These are phyloP conservation scores for Plemyria rubiginata DNA, from an alignment of 2,888 invertebrate genomes.

Conservation along the genomic window DNA sequence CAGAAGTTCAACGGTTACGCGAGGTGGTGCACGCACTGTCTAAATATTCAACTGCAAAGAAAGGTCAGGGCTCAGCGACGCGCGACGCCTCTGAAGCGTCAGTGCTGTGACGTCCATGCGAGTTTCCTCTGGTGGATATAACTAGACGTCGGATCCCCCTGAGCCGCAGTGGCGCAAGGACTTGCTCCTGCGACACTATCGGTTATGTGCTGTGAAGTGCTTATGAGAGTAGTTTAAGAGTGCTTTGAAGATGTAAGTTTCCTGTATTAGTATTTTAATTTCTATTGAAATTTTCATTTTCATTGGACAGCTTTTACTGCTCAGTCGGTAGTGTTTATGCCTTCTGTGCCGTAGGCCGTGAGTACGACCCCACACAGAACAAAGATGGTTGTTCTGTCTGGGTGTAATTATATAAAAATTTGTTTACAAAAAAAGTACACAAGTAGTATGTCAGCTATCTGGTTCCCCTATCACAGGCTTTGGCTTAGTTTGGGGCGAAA, in stretches of 20 bases:
- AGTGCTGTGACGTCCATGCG: slow-evolving; percentile 17
- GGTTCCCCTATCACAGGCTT: too few relatives aligned
- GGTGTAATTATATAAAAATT: too few relatives aligned
- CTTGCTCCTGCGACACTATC: slow-evolving; percentile 31
- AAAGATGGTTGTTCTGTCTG: too few relatives aligned
- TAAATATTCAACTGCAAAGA: slow-evolving; percentile 17
- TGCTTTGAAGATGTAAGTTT: slow-evolving; percentile 31
- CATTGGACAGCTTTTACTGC: too few relatives aligned
- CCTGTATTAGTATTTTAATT: background rate
- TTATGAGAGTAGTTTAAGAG: slow-evolving; percentile 14
- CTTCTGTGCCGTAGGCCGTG: too few relatives aligned
- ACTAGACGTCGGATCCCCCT: slow-evolving; percentile 29
- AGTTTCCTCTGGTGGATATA: slow-evolving; percentile 40
- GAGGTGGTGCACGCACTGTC: slow-evolving; percentile 18
- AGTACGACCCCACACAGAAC: too few relatives aligned
- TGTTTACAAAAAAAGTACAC: too few relatives aligned
- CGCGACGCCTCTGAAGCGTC: slow-evolving; percentile 1
- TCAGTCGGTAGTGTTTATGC: too few relatives aligned
- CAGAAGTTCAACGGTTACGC: slow-evolving; percentile 24
- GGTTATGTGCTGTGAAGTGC: slow-evolving; percentile 28
- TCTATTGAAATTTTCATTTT: background rate
- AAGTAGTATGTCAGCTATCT: too few relatives aligned
- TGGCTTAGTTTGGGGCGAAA: too few relatives aligned
- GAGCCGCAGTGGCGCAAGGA: slow-evolving; percentile 42
- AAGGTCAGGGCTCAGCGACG: slow-evolving; percentile 31